These are phyloP conservation scores for Syngnathoides biaculeatus DNA, from an alignment of 2,113 vertebrate species.

Conservation along the genomic window DNA sequence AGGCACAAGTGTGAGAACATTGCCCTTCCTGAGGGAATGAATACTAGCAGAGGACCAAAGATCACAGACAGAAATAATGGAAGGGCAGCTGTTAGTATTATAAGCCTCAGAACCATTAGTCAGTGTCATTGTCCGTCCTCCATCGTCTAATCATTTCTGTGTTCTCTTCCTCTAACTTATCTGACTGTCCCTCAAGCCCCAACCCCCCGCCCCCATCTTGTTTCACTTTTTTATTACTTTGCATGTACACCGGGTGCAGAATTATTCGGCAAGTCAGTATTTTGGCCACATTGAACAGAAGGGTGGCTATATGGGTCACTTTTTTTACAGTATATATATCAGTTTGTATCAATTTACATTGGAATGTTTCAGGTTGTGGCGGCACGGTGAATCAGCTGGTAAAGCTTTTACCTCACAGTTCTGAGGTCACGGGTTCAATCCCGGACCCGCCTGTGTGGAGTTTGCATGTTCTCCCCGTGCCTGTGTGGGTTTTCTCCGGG, in stretches of 20 bases:
- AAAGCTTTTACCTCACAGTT: no score
- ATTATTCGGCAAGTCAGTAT: no score
- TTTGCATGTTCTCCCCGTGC: no score
- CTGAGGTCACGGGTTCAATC: no score
- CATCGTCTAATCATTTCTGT: conserved; percentile 18
- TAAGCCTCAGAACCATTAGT: conserved; percentile 52
- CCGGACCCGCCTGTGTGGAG: no score
- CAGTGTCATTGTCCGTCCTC: conserved; percentile 55
- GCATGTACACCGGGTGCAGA: background rate
- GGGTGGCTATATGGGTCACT: no score
- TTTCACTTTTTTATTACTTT: conserved; percentile 12
- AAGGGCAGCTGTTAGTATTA: conserved; percentile 33
- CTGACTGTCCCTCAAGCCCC: background rate
- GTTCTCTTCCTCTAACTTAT: background rate
- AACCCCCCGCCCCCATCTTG: background rate
- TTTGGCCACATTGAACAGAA: no score
- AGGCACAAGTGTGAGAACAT: conserved; percentile 50
- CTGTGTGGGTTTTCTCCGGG: no score
- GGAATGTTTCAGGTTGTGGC: no score
- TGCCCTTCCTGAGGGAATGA: conserved; percentile 37
- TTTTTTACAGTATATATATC: background rate
- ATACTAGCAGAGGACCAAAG: conserved; percentile 13
- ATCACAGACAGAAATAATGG: conserved; percentile 25
- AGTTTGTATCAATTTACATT: background rate
- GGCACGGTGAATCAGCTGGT: no score